Conservation (phyloP, 2,113 vertebrate genomes). For the Oenanthe melanoleuca region DNA sequence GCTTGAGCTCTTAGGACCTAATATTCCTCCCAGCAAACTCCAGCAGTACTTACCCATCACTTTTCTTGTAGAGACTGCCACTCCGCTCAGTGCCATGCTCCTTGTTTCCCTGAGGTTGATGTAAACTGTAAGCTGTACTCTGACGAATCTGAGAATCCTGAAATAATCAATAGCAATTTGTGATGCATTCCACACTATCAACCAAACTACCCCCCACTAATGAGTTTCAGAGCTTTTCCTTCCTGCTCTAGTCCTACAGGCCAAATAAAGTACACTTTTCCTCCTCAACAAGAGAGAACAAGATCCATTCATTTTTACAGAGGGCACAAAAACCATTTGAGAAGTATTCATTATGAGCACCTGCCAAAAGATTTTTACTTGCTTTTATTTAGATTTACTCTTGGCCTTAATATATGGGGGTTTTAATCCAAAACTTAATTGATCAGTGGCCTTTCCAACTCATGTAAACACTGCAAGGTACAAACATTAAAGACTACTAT, state of each 20-base stretch:
- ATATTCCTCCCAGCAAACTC: neutral
- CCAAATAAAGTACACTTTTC: neutral
- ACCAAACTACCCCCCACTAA: neutral
- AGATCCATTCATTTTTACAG: neutral
- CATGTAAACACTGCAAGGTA: neutral
- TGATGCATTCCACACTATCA: neutral
- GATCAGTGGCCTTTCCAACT: neutral
- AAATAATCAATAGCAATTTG: neutral
- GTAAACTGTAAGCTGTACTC: conserved; percentile 93
- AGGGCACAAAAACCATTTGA: neutral
- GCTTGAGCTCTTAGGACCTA: neutral
- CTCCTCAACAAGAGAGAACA: neutral
- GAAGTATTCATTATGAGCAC: neutral
- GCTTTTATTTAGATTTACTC: neutral
- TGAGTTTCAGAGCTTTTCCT: neutral
- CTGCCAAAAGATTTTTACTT: neutral
- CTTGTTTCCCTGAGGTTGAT: conserved; percentile 98
- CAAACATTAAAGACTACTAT: neutral
- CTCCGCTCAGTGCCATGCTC: conserved; percentile 94
- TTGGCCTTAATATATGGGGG: neutral
- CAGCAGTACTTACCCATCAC: conserved; percentile 85
- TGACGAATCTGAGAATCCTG: conserved; percentile 94
- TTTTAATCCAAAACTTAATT: neutral
- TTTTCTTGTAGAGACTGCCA: conserved; percentile 94
- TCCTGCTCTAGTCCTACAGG: neutral